These are phyloP conservation scores for Montipora sp. DNA, from an alignment of 64 coral and sea anemone genomes.

Conservation along the genomic window DNA sequence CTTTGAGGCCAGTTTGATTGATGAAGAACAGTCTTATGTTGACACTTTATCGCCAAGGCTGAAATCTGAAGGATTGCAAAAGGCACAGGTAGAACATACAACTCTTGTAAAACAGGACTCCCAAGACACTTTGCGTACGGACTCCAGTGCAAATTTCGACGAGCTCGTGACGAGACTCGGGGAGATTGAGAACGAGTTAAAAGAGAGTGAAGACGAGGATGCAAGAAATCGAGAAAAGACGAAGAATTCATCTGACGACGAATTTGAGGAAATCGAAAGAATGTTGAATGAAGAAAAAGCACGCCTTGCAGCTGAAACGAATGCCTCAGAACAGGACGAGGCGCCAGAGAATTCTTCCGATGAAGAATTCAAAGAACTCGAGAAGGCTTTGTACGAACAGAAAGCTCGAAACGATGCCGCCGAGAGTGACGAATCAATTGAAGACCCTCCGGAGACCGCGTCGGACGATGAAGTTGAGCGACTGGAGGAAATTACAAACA, in stretches of 20 bases:
- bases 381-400: conserved; percentile 42
- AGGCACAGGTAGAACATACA: not conserved
- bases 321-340: not conserved
- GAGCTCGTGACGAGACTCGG: conserved; percentile 32
- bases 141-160: not conserved
- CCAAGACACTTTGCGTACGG: not conserved
- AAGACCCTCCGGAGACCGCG: conserved; percentile 18
- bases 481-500: conserved; percentile 70
- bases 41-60: not conserved
- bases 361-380: conserved; percentile 25
- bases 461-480: conserved; percentile 87
- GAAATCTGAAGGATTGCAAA: not conserved
- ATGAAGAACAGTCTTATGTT: not conserved
- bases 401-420: conserved; percentile 17
- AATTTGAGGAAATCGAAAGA: conserved; percentile 48
- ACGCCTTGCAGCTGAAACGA: conserved; percentile 4
- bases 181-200: conserved; percentile 46
- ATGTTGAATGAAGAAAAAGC: conserved; percentile 43
- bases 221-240: not conserved
- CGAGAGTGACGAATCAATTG: conserved; percentile 44
- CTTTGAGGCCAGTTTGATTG: conserved; percentile 15
- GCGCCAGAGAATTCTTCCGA: not conserved
- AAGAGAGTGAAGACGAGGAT: conserved; percentile 10
- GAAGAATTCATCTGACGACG: conserved; percentile 4
- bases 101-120: not conserved